phyloP scores from a whole-genome alignment of 1,140 invertebrate genomes.

The Matsumurasca onukii region DNA sequence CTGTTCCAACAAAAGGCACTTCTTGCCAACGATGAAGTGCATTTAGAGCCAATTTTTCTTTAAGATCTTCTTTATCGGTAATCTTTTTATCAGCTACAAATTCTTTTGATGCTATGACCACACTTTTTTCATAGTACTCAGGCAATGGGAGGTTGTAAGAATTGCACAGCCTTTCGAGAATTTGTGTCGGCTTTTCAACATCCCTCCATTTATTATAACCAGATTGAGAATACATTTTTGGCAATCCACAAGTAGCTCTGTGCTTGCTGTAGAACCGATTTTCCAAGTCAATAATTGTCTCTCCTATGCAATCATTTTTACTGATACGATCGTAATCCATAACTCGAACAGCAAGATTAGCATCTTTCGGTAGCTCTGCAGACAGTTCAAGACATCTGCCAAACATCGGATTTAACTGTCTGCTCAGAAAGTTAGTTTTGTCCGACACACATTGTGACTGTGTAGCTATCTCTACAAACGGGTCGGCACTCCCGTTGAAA shows the following conservation, averaged over 20 bases:
- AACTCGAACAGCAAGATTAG: slow-evolving; percentile 68
- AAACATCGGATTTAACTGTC: slow-evolving; percentile 83
- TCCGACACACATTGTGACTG: slow-evolving; percentile 64
- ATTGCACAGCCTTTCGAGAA: slow-evolving; percentile 70
- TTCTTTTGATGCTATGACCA: slow-evolving; percentile 27
- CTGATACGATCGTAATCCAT: slow-evolving; percentile 72
- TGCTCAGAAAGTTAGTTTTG: slow-evolving; percentile 71
- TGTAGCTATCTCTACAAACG: slow-evolving; percentile 70
- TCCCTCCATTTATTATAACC: slow-evolving; percentile 83
- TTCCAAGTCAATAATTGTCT: slow-evolving; percentile 83
- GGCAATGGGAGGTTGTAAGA: slow-evolving; percentile 60
- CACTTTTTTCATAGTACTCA: slow-evolving; percentile 48
- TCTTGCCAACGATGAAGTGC: slow-evolving; percentile 56
- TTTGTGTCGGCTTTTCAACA: slow-evolving; percentile 67
- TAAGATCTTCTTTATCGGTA: neutral
- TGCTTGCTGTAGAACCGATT: slow-evolving; percentile 81
- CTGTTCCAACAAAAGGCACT: slow-evolving; percentile 71
- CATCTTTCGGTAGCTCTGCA: slow-evolving; percentile 71
- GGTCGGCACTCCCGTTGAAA: slow-evolving; percentile 72
- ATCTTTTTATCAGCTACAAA: neutral
- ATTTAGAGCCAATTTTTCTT: slow-evolving; percentile 33
- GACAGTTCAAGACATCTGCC: slow-evolving; percentile 78
- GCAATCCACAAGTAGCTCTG: slow-evolving; percentile 73
- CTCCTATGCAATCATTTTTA: slow-evolving; percentile 79
- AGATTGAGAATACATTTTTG: slow-evolving; percentile 57